A percentile compares a stretch with the other conserved stretches of the same genome.
Conservation (phyloP, 2,888 invertebrate species). For the Yponomeuta plumbellus region DNA sequence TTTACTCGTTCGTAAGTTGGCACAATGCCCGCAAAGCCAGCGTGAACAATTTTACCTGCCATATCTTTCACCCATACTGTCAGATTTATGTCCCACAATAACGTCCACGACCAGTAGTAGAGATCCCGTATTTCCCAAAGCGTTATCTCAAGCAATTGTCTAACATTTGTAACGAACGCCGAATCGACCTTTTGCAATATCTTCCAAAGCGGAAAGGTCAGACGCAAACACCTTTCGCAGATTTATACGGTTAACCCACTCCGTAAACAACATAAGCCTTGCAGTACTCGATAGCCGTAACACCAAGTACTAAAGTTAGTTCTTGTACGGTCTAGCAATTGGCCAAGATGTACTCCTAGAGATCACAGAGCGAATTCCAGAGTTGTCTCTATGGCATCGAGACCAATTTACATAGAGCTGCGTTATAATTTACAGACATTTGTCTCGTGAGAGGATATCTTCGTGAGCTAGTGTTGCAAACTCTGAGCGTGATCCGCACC, state of each 20-base stretch:
- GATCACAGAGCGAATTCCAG: conserved; percentile 47
- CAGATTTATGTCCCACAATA: too few species aligned
- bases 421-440: neutral
- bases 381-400: conserved; percentile 23
- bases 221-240: conserved; percentile 30
- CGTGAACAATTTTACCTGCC: neutral
- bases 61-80: too few species aligned
- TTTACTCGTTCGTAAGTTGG: neutral
- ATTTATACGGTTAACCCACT: conserved; percentile 50
- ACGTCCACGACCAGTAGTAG: neutral
- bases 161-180: conserved; percentile 4
- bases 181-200: conserved; percentile 26
- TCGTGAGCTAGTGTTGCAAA: neutral
- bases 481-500: neutral
- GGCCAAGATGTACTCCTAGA: conserved; percentile 23
- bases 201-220: conserved; percentile 34
- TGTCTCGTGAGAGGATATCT: neutral
- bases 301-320: neutral
- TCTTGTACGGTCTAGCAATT: neutral
- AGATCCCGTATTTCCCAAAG: neutral
- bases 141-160: neutral
- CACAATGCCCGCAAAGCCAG: neutral
- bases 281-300: neutral
- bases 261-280: conserved; percentile 23
- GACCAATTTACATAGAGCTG: conserved; percentile 2